Conservation (phyloP, 2,797 vertebrate species). For the Alectoris magna region DNA sequence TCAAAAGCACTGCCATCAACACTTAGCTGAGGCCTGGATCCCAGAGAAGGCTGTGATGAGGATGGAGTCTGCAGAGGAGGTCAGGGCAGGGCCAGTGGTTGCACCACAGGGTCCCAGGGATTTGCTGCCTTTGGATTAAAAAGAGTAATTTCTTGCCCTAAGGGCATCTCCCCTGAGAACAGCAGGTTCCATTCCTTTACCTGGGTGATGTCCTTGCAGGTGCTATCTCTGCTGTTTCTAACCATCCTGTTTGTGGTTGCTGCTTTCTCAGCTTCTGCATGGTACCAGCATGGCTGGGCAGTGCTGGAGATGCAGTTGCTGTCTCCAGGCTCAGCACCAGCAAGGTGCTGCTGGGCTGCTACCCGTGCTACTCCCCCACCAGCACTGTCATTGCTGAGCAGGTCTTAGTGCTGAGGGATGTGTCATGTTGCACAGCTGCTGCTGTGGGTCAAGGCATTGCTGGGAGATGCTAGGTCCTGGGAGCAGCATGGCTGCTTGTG, state of each 20-base stretch:
- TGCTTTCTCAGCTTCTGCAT: not conserved
- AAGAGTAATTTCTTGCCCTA: not conserved
- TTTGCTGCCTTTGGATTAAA: not conserved
- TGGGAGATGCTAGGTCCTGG: not conserved
- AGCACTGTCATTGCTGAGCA: not conserved
- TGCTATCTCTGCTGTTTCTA: not conserved
- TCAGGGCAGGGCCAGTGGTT: not conserved
- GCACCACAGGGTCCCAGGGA: accelerated
- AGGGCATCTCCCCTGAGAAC: not conserved
- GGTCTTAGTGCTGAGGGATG: not conserved
- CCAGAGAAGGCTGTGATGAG: not conserved
- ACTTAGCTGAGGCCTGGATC: not conserved
- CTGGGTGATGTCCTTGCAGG: not conserved
- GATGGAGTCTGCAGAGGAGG: not conserved
- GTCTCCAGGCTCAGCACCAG: not conserved
- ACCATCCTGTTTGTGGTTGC: not conserved
- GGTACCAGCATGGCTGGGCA: not conserved
- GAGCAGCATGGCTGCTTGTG: too few species aligned
- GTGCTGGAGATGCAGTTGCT: accelerated
- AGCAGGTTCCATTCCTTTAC: accelerated
- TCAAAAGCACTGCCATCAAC: too few species aligned
- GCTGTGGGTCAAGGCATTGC: not conserved
- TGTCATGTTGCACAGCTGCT: too few species aligned
- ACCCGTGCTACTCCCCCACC: not conserved
- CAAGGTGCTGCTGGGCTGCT: accelerated